Percentiles rank a stretch among this genome's conserved stretches.
These are phyloP conservation scores for Scaptomyza parva DNA, from an alignment of 2,888 invertebrate species.

Conservation along the genomic window DNA sequence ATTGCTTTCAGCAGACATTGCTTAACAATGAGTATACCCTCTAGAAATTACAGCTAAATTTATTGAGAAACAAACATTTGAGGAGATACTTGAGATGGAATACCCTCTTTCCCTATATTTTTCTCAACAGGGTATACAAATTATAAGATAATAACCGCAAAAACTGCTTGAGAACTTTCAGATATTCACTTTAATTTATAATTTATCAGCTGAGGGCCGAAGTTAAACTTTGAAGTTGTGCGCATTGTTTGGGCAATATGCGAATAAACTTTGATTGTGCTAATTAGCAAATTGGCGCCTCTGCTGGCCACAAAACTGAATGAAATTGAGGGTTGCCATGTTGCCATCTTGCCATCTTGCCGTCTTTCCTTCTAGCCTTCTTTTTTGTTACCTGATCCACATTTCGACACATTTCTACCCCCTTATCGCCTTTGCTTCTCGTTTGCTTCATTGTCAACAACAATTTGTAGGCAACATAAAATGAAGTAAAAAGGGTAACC, in stretches of 20 bases:
- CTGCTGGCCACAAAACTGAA: constrained; percentile 15
- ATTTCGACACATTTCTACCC: neutral
- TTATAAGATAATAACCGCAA: constrained; percentile 10
- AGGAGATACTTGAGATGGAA: neutral
- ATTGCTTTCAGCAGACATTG: neutral
- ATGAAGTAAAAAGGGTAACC: constrained; percentile 76
- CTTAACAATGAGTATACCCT: constrained; percentile 8
- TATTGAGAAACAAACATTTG: neutral
- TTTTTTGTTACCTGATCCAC: constrained; percentile 9
- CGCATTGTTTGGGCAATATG: constrained; percentile 43
- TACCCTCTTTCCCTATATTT: neutral
- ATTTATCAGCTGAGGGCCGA: constrained; percentile 57
- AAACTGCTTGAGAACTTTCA: constrained; percentile 32
- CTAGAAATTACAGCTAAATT: neutral
- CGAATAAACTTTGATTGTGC: constrained; percentile 69
- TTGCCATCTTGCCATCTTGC: neutral
- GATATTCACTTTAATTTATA: constrained; percentile 78
- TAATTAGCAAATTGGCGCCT: constrained; percentile 68
- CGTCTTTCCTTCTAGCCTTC: neutral
- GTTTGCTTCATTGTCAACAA: constrained; percentile 41
- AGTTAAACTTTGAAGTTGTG: constrained; percentile 56
- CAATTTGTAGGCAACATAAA: constrained; percentile 66
- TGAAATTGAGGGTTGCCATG: neutral
- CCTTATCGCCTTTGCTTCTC: neutral
- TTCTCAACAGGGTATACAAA: constrained; percentile 27